A percentile compares a stretch with the other conserved stretches of the same genome.
Conservation (phyloP, 2,113 vertebrate genomes). For the Probosciger aterrimus region DNA sequence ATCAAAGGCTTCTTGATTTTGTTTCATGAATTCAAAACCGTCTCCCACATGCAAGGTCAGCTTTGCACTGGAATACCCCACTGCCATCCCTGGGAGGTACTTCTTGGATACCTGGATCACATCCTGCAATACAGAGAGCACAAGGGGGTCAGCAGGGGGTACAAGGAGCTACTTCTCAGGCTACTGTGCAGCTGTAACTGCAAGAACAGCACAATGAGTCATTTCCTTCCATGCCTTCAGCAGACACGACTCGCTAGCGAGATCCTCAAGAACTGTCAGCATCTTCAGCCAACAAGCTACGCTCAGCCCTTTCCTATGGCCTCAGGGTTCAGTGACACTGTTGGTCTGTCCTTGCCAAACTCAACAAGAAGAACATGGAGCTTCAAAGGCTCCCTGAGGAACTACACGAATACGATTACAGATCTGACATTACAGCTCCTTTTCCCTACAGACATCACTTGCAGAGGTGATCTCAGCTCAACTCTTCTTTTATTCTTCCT, state of each 20-base stretch:
- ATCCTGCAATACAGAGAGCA: constrained; percentile 77
- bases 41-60: constrained; percentile 92
- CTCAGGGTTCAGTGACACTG: constrained; percentile 4
- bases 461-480: neutral
- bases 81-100: constrained; percentile 93
- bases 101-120: constrained; percentile 96
- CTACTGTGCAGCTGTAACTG: neutral
- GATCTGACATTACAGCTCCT: neutral
- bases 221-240: constrained; percentile 33
- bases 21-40: constrained; percentile 98
- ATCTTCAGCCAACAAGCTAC: neutral
- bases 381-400: constrained; percentile 2
- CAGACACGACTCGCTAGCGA: neutral
- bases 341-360: neutral
- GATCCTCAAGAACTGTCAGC: constrained; percentile 9
- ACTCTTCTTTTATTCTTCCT: neutral
- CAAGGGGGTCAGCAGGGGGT: neutral
- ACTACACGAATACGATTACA: neutral
- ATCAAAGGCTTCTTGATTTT: constrained; percentile 97
- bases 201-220: neutral
- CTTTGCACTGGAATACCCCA: constrained; percentile 93
- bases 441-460: neutral
- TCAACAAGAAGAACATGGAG: neutral
- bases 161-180: neutral
- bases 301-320: neutral